Base-by-base conservation (phyloP, 2,113 vertebrate genomes). In the Atrichornis clamosus region DNA sequence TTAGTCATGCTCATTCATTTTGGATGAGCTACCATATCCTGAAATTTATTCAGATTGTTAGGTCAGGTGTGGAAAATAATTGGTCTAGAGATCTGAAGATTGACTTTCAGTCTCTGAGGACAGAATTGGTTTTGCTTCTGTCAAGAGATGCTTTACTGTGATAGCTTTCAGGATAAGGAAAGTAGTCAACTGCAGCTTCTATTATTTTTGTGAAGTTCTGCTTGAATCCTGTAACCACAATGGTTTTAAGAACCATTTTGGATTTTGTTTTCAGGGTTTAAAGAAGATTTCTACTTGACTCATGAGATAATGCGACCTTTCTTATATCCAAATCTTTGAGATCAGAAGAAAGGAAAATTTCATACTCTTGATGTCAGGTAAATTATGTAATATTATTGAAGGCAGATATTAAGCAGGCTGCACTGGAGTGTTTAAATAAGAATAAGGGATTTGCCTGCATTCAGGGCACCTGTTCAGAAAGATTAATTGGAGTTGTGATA, bases 211-310 rank as follows among this genome's bases (percentile, higher is more conserved):
- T 94, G 81, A 96, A 69, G 68, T 84, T 96, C 93, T 97, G 72
- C 92, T 96, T 95, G 68, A 96, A 95, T 77, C 95, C 37, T 95
- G 78, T 97, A 87, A 97, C 95, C 96, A 93, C 93, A 90, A 83
- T 97, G 95, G 96, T 97, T 96, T 97, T 96, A 96, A 96, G 96
- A 92, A 95, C 96, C 96, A 94, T 96, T 96, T 96, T 96, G 96
- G 96, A 92, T 97, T 97, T 97, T 96, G 64, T 97, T 97, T 97
- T 93, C 95, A 97, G 95, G 96, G 68, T 93, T 81, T 96, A 97
- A 97, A 97, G 97, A 97, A 96, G 97, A 97, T 96, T 95, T 90
- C 95, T 94, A 87, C 95, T 97, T 97, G 95, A 96, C 73, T 96
- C 96, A 95, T 97, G 96, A 96, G 89, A 96, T 97, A 95, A 93